A percentile compares a stretch with the other conserved stretches of the same genome.
These are phyloP conservation scores for Trididemnum miniatum DNA, from an alignment of 23 tunicate genomes.

Conservation along the genomic window DNA sequence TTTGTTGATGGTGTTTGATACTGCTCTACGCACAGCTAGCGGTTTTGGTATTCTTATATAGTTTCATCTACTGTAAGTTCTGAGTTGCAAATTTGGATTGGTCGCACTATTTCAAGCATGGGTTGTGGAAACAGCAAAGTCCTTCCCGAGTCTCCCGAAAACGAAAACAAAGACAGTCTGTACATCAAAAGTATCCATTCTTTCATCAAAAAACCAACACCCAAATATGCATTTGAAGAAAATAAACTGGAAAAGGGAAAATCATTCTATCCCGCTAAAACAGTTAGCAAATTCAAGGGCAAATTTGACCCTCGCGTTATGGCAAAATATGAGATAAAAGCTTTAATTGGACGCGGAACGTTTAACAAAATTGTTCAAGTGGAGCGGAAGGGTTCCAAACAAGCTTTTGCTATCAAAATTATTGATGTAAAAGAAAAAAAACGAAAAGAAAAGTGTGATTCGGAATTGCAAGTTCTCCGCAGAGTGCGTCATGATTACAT, in stretches of 20 bases:
- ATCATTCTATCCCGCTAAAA: neutral
- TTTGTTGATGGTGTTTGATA: no score
- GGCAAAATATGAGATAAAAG: constrained; percentile 84
- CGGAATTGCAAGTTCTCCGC: constrained; percentile 79
- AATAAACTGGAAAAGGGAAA: constrained; percentile 20
- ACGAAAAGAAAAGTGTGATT: constrained; percentile 75
- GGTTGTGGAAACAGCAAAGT: constrained; percentile 58
- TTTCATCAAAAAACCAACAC: constrained; percentile 15
- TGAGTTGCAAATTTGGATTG: no score
- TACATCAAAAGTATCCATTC: constrained; percentile 38
- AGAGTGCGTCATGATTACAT: constrained; percentile 75
- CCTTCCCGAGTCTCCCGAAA: constrained; percentile 6
- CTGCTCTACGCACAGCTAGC: no score
- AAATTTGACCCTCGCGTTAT: constrained; percentile 91
- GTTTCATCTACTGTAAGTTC: no score
- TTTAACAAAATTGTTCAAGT: constrained; percentile 84
- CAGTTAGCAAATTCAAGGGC: constrained; percentile 41
- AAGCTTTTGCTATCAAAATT: constrained; percentile 87
- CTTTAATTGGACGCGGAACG: constrained; percentile 85
- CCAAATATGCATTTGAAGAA: constrained; percentile 43
- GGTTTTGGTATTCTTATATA: no score
- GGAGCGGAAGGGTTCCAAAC: constrained; percentile 64
- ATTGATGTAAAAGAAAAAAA: constrained; percentile 73
- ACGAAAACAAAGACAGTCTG: constrained; percentile 18
- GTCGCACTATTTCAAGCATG: constrained; percentile 25